Evolutionary conservation across 2,888 invertebrate species (phyloP), one percentile per base, ranked within the genome.

Genomic region (Hydropsyche betteni): DNA sequence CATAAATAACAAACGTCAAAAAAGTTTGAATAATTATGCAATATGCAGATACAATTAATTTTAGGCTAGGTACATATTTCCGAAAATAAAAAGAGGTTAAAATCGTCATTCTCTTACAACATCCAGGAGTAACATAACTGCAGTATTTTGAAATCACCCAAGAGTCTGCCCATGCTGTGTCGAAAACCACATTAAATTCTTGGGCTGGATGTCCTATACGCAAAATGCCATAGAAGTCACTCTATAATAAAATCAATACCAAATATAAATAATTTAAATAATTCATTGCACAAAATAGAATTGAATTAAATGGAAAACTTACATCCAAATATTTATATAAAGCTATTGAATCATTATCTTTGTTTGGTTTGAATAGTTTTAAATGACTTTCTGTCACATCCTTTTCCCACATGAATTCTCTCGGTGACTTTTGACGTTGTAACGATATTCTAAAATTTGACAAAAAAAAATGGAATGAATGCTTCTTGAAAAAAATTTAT

Each of bases 131-230:
- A 34, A 80, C 81, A 33, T 80, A 80, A 12, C 83, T 80, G 78
- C 88, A 89, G 75, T 83, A 81, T 64, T 82, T 81, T 1, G 88
- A 88, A 1, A 88, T 82, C 14, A 89, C 80, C 86, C 86, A 88
- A 4, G 84, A 81, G 69, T 85, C 82, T 4, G 82, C 81, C 88
- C 88, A 88, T 2, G 87, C 83, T 2, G 88, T 88, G 78, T 88
- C 88, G 79, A 88, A 86, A 51, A 84, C 81, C 34, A 89, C 84
- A 80, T 86, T 85, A 78, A 88, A 84, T 44, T 80, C 80, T 80
- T 87, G 84, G 1, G 85, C 84, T 36, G 87, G 88, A 68, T 83
- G 82, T 53, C 88, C 88, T 36, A 88, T 82, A 5, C 83, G 81
- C 24, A 88, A 82, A 74, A 82, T 74, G 14, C 86, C 88, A 82